Evolutionary conservation across 2,113 vertebrate genomes (phyloP).

Genomic region (Brachypteracias leptosomus): DNA sequence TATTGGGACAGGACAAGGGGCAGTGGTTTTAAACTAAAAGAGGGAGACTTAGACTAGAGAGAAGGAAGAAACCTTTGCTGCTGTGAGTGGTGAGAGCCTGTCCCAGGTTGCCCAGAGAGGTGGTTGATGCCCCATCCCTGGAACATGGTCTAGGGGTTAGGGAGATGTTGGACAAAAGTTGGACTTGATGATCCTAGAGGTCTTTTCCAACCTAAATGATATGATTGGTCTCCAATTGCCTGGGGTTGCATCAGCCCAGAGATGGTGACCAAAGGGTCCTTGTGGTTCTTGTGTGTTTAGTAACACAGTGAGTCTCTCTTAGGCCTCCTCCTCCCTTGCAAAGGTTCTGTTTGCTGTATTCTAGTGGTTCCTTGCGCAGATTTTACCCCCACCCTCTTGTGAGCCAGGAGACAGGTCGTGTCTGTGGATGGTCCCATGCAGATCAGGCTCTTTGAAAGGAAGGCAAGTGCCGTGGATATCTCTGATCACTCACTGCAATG

Average conservation of each 20-base stretch:
- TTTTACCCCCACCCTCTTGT: not conserved
- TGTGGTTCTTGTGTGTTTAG: not conserved
- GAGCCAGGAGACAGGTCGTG: not conserved
- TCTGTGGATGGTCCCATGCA: not conserved
- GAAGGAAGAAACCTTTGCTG: no score
- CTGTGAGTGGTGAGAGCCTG: no score
- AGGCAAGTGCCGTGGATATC: not conserved
- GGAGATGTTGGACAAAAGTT: no score
- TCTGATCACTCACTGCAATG: not conserved
- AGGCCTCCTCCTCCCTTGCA: not conserved
- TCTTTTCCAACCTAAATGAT: no score
- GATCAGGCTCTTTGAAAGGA: not conserved
- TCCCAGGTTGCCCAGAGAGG: no score
- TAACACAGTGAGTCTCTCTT: not conserved
- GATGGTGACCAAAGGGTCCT: not conserved
- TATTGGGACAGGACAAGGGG: no score
- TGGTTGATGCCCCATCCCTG: no score
- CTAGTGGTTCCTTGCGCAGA: not conserved
- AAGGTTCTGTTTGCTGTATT: not conserved
- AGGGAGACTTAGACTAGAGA: no score
- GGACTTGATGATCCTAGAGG: no score
- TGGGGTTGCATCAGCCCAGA: not conserved
- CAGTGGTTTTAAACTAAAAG: no score
- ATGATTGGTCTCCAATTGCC: not conserved
- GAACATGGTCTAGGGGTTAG: no score